Conservation (phyloP, 2,113 vertebrate genomes). For the Eubucco bourcierii region DNA sequence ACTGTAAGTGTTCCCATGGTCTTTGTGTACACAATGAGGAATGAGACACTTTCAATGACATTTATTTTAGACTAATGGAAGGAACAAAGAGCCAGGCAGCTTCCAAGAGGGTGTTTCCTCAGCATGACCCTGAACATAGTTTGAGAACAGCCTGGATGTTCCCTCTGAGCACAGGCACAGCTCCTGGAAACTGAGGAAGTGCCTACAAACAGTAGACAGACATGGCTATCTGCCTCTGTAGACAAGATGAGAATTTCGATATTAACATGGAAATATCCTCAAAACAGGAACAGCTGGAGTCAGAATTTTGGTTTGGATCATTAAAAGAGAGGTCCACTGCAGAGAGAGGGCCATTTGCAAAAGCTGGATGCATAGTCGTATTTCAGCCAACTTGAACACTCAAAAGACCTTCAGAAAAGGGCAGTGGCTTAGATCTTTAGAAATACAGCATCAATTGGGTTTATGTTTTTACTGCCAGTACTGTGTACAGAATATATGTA, state of each 20-base stretch:
- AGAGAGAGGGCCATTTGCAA: background rate
- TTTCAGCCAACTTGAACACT: background rate
- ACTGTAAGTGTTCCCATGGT: background rate
- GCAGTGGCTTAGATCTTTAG: background rate
- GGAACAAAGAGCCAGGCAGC: slow-evolving; percentile 17
- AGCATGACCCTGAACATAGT: background rate
- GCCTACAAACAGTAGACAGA: background rate
- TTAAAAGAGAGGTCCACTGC: background rate
- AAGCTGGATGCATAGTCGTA: background rate
- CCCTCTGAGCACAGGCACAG: background rate
- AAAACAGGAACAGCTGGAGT: background rate
- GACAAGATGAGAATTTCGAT: background rate
- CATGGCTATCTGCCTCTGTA: background rate
- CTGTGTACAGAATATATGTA: background rate
- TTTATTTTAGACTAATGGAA: slow-evolving; percentile 18
- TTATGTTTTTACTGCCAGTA: background rate
- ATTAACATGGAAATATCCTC: background rate
- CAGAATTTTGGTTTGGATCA: background rate
- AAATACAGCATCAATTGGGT: background rate
- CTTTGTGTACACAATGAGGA: background rate
- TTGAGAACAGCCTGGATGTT: slow-evolving; percentile 7
- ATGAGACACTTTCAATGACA: slow-evolving; percentile 18
- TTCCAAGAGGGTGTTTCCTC: slow-evolving; percentile 32
- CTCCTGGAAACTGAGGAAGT: background rate
- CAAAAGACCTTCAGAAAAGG: background rate